Evolutionary conservation across 2,797 vertebrate species (phyloP).

Genomic region (Emys orbicularis): DNA sequence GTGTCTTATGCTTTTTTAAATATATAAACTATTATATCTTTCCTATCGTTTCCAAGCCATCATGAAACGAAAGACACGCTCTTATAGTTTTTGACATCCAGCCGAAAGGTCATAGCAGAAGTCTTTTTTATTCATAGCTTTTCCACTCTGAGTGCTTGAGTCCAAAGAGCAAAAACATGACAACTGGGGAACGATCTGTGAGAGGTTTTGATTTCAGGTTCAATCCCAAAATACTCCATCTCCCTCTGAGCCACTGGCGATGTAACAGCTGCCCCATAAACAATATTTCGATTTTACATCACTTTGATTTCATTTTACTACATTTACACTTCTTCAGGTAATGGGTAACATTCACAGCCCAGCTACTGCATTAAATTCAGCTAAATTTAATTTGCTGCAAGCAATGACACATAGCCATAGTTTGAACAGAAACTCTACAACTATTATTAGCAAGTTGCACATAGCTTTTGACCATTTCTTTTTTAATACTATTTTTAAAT

Average conservation of each 20-base stretch:
- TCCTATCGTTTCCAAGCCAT: neutral
- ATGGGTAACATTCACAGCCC: slow-evolving; percentile 53
- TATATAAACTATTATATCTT: neutral
- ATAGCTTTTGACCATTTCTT: neutral
- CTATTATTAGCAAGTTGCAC: slow-evolving; percentile 19
- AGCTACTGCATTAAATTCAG: slow-evolving; percentile 65
- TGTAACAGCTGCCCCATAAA: slow-evolving; percentile 30
- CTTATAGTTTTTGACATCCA: slow-evolving; percentile 30
- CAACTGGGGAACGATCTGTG: neutral
- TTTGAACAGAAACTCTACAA: slow-evolving; percentile 46
- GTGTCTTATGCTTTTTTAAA: neutral
- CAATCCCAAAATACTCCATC: neutral
- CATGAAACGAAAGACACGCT: neutral
- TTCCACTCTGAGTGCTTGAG: neutral
- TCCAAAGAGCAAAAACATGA: neutral
- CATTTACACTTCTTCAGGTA: slow-evolving; percentile 66
- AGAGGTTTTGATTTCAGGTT: neutral
- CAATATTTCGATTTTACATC: slow-evolving; percentile 60
- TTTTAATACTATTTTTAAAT: neutral
- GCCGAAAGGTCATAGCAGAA: neutral
- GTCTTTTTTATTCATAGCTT: neutral
- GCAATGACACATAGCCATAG: slow-evolving; percentile 30
- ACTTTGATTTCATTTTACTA: slow-evolving; percentile 62
- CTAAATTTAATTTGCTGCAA: slow-evolving; percentile 61
- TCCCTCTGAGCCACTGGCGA: slow-evolving; percentile 3